Evolutionary conservation across 2,113 vertebrate genomes (phyloP), one percentile per base, ranked within the genome.

Genomic region (Neopipo cinnamomea): DNA sequence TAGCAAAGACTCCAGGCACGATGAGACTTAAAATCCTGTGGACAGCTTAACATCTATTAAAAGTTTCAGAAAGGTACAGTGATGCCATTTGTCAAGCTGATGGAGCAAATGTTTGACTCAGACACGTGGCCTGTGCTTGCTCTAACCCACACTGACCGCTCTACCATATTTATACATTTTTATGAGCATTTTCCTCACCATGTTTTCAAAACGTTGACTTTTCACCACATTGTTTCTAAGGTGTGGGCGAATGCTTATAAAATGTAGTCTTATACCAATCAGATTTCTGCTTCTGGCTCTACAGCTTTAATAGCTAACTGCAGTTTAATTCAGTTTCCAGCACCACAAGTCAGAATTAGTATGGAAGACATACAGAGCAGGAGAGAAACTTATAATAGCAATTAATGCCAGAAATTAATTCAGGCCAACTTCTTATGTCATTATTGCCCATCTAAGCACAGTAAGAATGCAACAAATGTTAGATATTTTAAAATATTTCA

Each of bases 401-500:
- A 95, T 83, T 67, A 65, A 49, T 47, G 30, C 61, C 50, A 85
- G 74, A 79, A 91, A 91, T 84, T 44, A 75, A 66, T 87, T 94
- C 37, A 92, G 77, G 39, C 14, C 16, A 9, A 87, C 3, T 4
- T 84, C 35, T 95, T 89, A 80, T 75, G 63, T 67, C 39, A 91
- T 70, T 77, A 71, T 12, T 74, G 67, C 65, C 61, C 66, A 84
- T 19, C 63, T 31, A 91, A 93, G 44, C 44, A 66, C 13, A 85
- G 30, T 30, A 75, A 37, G 42, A 75, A 79, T 31, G 21, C 47
- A 95, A 92, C 61, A 96, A 96, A 94, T 46, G 28, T 53, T 53
- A 93, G 61, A 30, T 83, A 97, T 87, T 91, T 83, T 41, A 31
- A 86, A 88, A 56, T 81, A 93, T 70, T 76, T 92, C 56, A 73